phyloP scores from a whole-genome alignment of 2,888 invertebrate species.

The Rugalucina vietnamica region DNA sequence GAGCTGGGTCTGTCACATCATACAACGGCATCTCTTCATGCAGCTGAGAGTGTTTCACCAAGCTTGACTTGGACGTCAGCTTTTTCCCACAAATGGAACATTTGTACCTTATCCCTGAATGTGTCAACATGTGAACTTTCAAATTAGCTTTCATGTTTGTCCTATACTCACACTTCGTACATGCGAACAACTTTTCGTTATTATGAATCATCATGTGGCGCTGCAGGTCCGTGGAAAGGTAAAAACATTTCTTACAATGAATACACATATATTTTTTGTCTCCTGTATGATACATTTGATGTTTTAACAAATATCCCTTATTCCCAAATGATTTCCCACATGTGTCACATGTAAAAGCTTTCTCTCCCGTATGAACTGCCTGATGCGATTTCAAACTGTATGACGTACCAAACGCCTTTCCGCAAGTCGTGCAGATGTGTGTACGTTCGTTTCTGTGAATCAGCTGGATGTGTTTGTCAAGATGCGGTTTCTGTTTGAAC shows the following conservation, averaged over 20 bases:
- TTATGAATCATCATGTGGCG: neutral
- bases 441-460: conserved; percentile 3
- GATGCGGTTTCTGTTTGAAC: conserved; percentile 9
- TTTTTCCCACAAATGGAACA: neutral
- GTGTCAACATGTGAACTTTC: neutral
- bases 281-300: conserved; percentile 4
- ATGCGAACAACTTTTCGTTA: neutral
- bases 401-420: neutral
- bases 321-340: conserved; percentile 2
- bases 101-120: neutral
- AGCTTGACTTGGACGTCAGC: neutral
- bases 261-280: conserved; percentile 7
- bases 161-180: neutral
- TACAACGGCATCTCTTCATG: too few species aligned
- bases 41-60: neutral
- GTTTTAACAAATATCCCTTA: neutral
- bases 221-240: neutral
- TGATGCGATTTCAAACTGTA: neutral
- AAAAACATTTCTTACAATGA: conserved; percentile 8
- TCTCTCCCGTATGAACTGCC: neutral
- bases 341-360: conserved; percentile 5
- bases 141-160: neutral
- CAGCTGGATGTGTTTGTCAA: neutral
- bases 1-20: too few species aligned
- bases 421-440: neutral